Base-by-base conservation (phyloP, 1,140 invertebrate species). In the Neelides sp. region DNA sequence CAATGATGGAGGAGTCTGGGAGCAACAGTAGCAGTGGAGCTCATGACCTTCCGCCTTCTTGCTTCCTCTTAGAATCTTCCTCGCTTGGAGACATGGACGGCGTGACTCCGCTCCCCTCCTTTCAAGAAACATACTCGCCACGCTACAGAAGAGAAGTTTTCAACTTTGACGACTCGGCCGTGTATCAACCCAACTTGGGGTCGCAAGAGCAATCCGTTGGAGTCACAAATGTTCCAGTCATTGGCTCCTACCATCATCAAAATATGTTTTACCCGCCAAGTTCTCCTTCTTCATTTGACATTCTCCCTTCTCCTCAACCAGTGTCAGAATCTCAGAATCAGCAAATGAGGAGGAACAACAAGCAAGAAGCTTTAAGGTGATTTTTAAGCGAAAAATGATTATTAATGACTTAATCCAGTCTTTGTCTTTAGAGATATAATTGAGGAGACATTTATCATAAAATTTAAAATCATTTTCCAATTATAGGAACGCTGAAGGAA, bases 81-180 rank as follows among this genome's bases (percentile, higher is more conserved):
- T 60, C 55, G 5, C 46, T 57, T 28, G 36, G 52, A 39, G 55
- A 51, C 10, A n/a, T n/a, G n/a, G 60, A 62, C 65, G 62, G 51
- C 59, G 74, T 73, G 48, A 78, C 79, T 36, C 78, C 82, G 27
- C 67, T 87, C 51, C 83, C 83, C 41, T 85, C 82, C 69, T 88
- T 86, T 69, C 81, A 85, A 71, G 85, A 87, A 68, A 87, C 82
- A 23, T 86, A 86, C 65, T 83, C 81, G 27, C 74, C 81, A 30
- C 75, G 70, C 67, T 68, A 53, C 73, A 73, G 60, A 69, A 73
- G 66, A 71, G 78, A 63, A 67, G 75, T 69, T 24, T 64, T 66
- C 46, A 61, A 64, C 59, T 66, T 69, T 62, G 63, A 67, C 42
- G 51, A 57, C 10, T 55, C 50, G 2, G 53, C 53, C 12, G 51